A percentile compares a stretch with the other conserved stretches of the same genome.
Conservation (phyloP, 2,888 invertebrate species). For the Heliconius cydno region DNA sequence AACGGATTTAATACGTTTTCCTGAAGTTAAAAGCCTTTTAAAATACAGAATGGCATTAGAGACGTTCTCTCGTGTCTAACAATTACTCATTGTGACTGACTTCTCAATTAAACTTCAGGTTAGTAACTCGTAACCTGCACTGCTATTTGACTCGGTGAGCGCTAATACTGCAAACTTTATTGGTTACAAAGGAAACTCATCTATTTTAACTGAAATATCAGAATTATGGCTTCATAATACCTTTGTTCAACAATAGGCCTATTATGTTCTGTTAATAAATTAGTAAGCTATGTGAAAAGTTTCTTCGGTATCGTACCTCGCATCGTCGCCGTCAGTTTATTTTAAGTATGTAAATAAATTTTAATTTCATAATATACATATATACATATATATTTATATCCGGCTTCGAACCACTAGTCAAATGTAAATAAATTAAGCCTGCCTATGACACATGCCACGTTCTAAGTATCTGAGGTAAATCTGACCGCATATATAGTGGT, state of each 20-base stretch:
- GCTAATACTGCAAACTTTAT: constrained; percentile 19
- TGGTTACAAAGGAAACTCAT: constrained; percentile 27
- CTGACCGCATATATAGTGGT: too few relatives aligned
- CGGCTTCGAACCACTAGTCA: not conserved
- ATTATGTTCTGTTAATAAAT: constrained; percentile 19
- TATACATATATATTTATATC: not conserved
- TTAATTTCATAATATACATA: not conserved
- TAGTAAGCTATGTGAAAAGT: constrained; percentile 4
- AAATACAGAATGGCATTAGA: constrained; percentile 17
- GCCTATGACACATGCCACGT: too few relatives aligned
- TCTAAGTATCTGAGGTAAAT: too few relatives aligned
- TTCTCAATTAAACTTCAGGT: constrained; percentile 29
- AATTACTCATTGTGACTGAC: constrained; percentile 23
- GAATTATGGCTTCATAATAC: constrained; percentile 15
- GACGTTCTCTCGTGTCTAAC: constrained; percentile 16
- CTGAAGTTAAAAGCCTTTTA: not conserved
- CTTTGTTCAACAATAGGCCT: constrained; percentile 6
- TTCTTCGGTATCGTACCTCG: not conserved
- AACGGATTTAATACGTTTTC: not conserved
- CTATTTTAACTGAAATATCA: constrained; percentile 24
- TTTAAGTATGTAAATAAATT: not conserved
- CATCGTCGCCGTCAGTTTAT: not conserved
- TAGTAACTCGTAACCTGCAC: constrained; percentile 30
- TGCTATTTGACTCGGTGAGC: constrained; percentile 23
- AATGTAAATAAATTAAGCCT: too few relatives aligned